Conservation (phyloP, 1,140 invertebrate genomes). For the Trichonephila clavipes region DNA sequence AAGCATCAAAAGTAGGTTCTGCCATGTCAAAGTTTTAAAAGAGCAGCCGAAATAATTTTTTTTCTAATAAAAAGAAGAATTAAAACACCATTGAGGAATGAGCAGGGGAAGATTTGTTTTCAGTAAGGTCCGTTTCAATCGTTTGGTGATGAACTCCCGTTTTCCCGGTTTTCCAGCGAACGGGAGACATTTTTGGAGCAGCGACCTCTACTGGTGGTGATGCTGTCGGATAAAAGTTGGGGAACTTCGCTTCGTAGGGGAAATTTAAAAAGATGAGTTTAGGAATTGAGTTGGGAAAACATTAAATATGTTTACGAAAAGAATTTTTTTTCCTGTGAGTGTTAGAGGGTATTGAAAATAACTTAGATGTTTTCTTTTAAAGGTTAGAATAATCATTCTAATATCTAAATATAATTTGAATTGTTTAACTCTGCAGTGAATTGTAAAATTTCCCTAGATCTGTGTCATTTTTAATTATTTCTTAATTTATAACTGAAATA, state of each 20-base stretch:
- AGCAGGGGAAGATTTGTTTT: background rate
- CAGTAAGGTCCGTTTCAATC: background rate
- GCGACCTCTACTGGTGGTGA: slow-evolving; percentile 33
- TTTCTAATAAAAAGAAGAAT: background rate
- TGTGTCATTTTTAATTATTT: no score
- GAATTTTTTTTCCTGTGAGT: background rate
- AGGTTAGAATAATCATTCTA: background rate
- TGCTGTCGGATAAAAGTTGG: background rate
- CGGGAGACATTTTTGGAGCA: slow-evolving; percentile 1
- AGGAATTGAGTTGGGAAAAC: no score
- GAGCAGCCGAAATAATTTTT: background rate
- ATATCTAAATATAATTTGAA: background rate
- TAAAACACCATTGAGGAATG: background rate
- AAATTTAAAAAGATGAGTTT: no score
- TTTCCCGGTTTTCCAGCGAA: slow-evolving; percentile 30
- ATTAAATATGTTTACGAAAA: no score
- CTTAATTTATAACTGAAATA: no score
- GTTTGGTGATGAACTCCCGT: slow-evolving; percentile 32
- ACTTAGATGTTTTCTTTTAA: background rate
- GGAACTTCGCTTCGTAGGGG: background rate
- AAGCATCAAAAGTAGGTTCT: background rate
- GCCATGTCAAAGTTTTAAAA: background rate
- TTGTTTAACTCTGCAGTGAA: no score
- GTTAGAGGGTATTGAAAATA: background rate
- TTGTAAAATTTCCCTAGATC: no score